Evolutionary conservation across 1,140 invertebrate genomes (phyloP).

Genomic region (Prorops nasuta): DNA sequence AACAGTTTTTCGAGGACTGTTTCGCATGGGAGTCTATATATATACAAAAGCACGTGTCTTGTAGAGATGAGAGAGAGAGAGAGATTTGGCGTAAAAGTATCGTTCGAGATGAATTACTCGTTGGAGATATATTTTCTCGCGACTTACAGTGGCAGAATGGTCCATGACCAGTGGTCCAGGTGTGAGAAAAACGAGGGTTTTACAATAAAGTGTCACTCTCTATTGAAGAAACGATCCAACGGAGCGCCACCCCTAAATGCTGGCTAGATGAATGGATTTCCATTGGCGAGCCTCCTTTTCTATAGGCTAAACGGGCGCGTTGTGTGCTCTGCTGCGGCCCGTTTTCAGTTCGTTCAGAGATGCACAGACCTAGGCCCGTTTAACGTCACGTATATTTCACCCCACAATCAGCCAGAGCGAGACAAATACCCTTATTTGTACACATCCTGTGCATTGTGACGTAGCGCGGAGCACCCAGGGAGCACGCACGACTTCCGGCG

Average conservation of each 20-base stretch:
- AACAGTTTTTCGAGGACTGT: no score
- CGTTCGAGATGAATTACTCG: no score
- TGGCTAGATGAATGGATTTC: slow-evolving; percentile 37
- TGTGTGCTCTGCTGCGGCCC: background rate
- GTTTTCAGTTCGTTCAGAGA: no score
- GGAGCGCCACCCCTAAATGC: slow-evolving; percentile 31
- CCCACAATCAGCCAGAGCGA: slow-evolving; percentile 42
- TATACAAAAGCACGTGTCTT: no score
- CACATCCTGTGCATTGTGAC: slow-evolving; percentile 56
- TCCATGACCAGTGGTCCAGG: no score
- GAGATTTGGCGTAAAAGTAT: no score
- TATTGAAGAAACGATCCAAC: slow-evolving; percentile 25
- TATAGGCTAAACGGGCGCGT: slow-evolving; percentile 23
- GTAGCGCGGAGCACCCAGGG: slow-evolving; percentile 27
- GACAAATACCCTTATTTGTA: slow-evolving; percentile 58
- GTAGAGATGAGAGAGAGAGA: no score
- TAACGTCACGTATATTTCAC: slow-evolving; percentile 50
- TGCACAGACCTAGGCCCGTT: no score
- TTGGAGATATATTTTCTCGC: no score
- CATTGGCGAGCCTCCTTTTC: slow-evolving; percentile 27
- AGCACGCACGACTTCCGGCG: slow-evolving; percentile 28
- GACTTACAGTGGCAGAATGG: no score
- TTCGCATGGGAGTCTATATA: no score
- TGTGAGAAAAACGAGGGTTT: slow-evolving; percentile 35
- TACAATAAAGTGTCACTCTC: slow-evolving; percentile 46